Conservation (phyloP, 2,113 vertebrate genomes). For the Cairina moschata region DNA sequence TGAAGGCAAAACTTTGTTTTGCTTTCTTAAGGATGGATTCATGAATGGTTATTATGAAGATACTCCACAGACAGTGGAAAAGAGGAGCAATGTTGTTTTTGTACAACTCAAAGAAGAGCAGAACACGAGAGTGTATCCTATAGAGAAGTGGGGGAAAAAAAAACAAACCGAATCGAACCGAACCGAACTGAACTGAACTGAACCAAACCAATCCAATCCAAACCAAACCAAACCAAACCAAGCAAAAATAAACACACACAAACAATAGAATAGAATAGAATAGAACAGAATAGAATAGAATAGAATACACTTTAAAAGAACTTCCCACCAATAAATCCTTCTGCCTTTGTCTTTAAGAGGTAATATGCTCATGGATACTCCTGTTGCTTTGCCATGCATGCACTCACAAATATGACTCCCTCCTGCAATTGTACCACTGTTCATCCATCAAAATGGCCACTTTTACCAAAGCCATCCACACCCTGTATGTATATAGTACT, state of each 20-base stretch:
- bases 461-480: neutral
- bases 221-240: neutral
- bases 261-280: too few relatives aligned
- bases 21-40: neutral
- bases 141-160: neutral
- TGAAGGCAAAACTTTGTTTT: neutral
- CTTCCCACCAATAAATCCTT: neutral
- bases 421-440: neutral
- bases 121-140: neutral
- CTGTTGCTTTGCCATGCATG: neutral
- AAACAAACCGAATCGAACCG: neutral
- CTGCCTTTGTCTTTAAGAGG: neutral
- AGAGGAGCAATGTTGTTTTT: neutral
- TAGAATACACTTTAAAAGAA: too few relatives aligned
- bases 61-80: neutral
- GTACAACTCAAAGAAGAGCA: neutral
- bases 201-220: too few relatives aligned
- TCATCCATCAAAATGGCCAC: neutral
- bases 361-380: neutral
- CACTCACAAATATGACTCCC: neutral
- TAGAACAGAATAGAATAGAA: too few relatives aligned
- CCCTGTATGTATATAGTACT: neutral
- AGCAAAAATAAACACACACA: neutral
- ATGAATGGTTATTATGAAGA: neutral
- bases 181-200: too few relatives aligned